Evolutionary conservation across 2,797 vertebrate species (phyloP), one percentile per base, ranked within the genome.

Genomic region (Arctocebus calabarensis): DNA sequence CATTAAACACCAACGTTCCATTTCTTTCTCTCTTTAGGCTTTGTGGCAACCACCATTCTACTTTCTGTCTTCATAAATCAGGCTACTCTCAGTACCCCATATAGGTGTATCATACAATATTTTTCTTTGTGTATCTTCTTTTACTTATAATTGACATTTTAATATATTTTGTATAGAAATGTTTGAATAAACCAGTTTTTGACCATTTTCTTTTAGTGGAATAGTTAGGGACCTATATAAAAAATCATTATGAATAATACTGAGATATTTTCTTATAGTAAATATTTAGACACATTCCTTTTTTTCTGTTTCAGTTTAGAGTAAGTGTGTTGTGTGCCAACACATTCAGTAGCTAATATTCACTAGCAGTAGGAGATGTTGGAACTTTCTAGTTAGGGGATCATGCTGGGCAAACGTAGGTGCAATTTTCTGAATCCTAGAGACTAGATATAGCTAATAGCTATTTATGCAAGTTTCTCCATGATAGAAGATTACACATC

Each of bases 371-470:
- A 75, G 12, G 37, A 89, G 75, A 70, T 27, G 17, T 5, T 86
- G 14, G 61, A 82, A 94, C 57, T 82, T 89, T 48, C 84, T n/a
- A 81, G 85, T 83, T 23, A 48, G 70, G 40, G 59, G 84, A 70
- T 70, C 23, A 57, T 27, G 29, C 32, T 57, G 78, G 48, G 59
- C 32, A 61, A 34, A 86, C 34, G 55, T 48, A 86, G n/a, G 34
- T 62, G 40, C 23, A 57, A 32, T 13, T 88, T 43, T 84, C 90
- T 68, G 79, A 70, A 48, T 34, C 55, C 17, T n/a, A 37, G 8
- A 83, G 16, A 48, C 29, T 34, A 90, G 37, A 37, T 23, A 37
- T 19, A 70, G 32, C 32, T 86, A 62, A 57, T 14, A 29, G 23
- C 55, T 88, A 37, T 77, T 59, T 83, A 12, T 59, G 43, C 10